Evolutionary conservation across 2,797 vertebrate species (phyloP).

Genomic region (Kryptolebias ocellatus): DNA sequence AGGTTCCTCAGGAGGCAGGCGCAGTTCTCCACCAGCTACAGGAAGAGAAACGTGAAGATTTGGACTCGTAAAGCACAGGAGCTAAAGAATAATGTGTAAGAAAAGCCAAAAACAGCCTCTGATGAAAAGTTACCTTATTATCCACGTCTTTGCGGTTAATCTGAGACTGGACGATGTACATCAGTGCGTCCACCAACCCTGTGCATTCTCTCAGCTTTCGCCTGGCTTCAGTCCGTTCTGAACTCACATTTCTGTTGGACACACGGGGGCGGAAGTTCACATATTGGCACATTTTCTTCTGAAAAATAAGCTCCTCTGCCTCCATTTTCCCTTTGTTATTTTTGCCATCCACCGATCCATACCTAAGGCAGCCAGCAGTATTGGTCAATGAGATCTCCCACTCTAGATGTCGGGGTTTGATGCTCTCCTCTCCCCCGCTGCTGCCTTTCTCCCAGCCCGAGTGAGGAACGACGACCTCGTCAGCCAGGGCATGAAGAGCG

Average conservation of each 20-base stretch:
- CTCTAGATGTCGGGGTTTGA: conserved; percentile 93
- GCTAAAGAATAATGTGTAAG: not conserved
- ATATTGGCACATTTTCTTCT: conserved; percentile 46
- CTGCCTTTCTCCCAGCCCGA: conserved; percentile 93
- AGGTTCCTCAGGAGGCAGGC: conserved; percentile 96
- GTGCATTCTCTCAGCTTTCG: conserved; percentile 94
- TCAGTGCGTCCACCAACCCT: conserved; percentile 92
- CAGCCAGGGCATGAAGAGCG: conserved; percentile 90
- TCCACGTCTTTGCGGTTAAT: conserved; percentile 94
- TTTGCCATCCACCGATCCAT: conserved; percentile 28
- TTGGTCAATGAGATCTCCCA: conserved; percentile 97
- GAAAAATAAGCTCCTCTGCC: conserved; percentile 13
- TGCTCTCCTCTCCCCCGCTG: conserved; percentile 86
- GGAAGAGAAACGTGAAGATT: not conserved
- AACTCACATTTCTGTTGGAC: conserved; percentile 92
- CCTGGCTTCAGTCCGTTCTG: conserved; percentile 94
- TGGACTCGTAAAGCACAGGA: not conserved
- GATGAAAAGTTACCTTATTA: conserved; percentile 86
- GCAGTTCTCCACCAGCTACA: conserved; percentile 94
- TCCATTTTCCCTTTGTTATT: conserved; percentile 2
- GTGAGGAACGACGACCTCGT: conserved; percentile 93
- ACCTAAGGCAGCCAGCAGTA: conserved; percentile 98
- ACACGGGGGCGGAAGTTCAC: conserved; percentile 21
- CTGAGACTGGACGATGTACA: conserved; percentile 94
- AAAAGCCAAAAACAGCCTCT: not conserved